Conservation (phyloP, 2,797 vertebrate species). For the Dicrostonyx torquatus region DNA sequence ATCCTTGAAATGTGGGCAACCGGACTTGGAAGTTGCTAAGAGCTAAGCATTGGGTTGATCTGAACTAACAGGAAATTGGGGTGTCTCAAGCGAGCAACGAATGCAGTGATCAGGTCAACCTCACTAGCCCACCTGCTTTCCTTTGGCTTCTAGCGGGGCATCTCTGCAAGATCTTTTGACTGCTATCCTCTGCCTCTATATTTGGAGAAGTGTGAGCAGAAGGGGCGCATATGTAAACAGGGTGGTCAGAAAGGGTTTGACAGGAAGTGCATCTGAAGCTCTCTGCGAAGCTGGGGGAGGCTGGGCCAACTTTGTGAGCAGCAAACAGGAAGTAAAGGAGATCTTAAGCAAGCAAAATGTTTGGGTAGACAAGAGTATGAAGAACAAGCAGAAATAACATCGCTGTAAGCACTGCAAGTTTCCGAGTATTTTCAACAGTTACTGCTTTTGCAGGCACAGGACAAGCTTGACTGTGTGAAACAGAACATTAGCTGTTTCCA, state of each 20-base stretch:
- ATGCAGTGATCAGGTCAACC: background rate
- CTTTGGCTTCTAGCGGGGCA: background rate
- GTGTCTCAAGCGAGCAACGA: background rate
- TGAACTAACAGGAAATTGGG: constrained; percentile 22
- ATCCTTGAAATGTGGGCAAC: background rate
- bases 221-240: constrained; percentile 40
- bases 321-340: constrained; percentile 68
- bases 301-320: constrained; percentile 2
- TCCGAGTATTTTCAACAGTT: constrained; percentile 26
- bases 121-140: background rate
- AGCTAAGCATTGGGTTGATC: background rate
- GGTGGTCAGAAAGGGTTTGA: constrained; percentile 46
- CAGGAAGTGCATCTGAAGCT: constrained; percentile 7
- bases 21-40: constrained; percentile 5
- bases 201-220: constrained; percentile 18
- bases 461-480: background rate
- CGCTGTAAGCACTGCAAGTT: background rate
- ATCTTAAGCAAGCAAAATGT: constrained; percentile 44
- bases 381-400: constrained; percentile 50
- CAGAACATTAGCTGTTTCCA: background rate
- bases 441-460: constrained; percentile 14
- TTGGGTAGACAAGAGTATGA: constrained; percentile 42
- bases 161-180: background rate
- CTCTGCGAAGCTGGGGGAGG: background rate
- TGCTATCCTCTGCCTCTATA: background rate